Percentiles rank a stretch among this genome's conserved stretches.
phyloP scores from a whole-genome alignment of 2,797 vertebrate genomes.

The Lerista edwardsae region DNA sequence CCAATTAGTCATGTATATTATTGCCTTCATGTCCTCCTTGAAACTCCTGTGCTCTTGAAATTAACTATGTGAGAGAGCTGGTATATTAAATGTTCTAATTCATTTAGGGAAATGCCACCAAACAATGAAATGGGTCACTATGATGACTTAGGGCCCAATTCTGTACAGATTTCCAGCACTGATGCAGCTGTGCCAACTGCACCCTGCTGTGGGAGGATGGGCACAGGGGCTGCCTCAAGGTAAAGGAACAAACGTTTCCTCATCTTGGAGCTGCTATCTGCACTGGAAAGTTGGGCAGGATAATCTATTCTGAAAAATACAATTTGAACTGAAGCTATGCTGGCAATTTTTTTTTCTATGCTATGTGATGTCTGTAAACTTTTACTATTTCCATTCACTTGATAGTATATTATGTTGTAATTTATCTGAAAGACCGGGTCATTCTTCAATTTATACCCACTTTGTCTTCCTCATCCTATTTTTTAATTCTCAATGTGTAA shows the following conservation, averaged over 20 bases:
- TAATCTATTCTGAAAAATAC: neutral
- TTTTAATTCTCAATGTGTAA: neutral
- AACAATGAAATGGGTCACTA: neutral
- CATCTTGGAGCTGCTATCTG: too few species aligned
- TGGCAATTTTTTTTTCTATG: neutral
- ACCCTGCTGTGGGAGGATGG: too few species aligned
- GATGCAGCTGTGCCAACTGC: too few species aligned
- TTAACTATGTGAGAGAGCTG: neutral
- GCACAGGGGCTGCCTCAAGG: too few species aligned
- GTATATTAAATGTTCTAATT: neutral
- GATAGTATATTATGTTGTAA: neutral
- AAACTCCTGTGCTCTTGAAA: neutral
- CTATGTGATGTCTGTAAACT: neutral
- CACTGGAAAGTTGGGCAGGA: too few species aligned
- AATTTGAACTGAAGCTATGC: neutral
- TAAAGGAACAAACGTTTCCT: too few species aligned
- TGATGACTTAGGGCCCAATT: too few species aligned
- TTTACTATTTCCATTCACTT: neutral
- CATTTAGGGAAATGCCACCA: neutral
- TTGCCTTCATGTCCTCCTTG: neutral
- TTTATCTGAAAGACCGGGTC: neutral
- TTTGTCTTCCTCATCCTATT: neutral
- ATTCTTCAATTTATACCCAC: neutral
- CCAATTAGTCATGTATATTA: neutral
- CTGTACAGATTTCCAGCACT: too few species aligned